These are phyloP conservation scores for Spinus olivaceus DNA, from an alignment of 2,797 vertebrate genomes.

Conservation along the genomic window DNA sequence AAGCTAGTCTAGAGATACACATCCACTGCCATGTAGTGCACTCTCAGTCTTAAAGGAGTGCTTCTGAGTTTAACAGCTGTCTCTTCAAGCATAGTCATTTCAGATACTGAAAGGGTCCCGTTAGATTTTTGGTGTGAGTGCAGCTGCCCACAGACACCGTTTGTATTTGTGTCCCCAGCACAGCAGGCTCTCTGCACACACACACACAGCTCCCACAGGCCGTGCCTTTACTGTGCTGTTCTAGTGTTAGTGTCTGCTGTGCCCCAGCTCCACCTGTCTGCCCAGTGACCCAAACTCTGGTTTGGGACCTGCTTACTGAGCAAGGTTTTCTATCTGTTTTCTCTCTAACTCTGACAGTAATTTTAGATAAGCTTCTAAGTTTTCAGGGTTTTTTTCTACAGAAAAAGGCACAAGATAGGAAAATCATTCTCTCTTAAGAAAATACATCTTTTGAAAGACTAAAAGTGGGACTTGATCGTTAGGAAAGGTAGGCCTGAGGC, in stretches of 20 bases:
- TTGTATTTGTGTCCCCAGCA: not conserved
- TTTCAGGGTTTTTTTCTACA: not conserved
- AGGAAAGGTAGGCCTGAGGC: not conserved
- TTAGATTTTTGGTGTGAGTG: not conserved
- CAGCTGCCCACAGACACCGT: not conserved
- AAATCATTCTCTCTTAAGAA: not conserved
- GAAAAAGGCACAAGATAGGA: not conserved
- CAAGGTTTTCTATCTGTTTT: not conserved
- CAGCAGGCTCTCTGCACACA: not conserved
- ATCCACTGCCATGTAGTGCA: not conserved
- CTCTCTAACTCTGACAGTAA: not conserved
- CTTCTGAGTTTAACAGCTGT: not conserved
- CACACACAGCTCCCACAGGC: accelerated
- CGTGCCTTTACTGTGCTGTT: not conserved
- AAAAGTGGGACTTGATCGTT: not conserved
- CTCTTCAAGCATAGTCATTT: not conserved
- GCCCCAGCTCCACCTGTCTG: not conserved
- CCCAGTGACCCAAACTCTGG: not conserved
- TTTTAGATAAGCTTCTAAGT: not conserved
- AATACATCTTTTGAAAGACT: not conserved
- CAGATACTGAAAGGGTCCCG: not conserved
- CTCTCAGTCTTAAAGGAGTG: not conserved
- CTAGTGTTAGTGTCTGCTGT: not conserved
- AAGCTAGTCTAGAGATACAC: not conserved
- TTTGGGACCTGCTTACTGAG: not conserved